phyloP scores from a whole-genome alignment of 2,888 invertebrate genomes.

The Brachylomia viminalis region DNA sequence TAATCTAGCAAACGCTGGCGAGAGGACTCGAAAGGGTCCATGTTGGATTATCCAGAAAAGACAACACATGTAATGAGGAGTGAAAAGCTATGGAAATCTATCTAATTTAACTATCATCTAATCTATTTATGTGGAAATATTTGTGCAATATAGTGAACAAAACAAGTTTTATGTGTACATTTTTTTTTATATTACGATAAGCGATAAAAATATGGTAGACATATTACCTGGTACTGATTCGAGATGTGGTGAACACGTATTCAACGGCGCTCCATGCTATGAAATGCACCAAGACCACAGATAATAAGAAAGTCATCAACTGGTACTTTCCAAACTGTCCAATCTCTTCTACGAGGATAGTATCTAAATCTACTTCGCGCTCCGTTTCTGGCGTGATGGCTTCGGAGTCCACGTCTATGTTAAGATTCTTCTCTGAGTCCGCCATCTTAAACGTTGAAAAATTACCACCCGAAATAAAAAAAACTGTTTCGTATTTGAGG shows the following conservation, averaged over 20 bases:
- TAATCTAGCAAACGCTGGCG: neutral
- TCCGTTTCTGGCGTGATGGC: conserved; percentile 1
- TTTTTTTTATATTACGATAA: too few relatives aligned
- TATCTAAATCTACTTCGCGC: conserved; percentile 76
- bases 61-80: too few relatives aligned
- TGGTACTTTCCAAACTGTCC: conserved; percentile 84
- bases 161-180: neutral
- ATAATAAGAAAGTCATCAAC: conserved; percentile 71
- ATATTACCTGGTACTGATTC: conserved; percentile 80
- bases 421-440: conserved; percentile 23
- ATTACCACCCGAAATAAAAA: neutral
- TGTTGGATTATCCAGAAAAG: neutral
- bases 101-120: too few relatives aligned
- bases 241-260: conserved; percentile 82
- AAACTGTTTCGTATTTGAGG: neutral
- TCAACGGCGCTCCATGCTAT: conserved; percentile 79
- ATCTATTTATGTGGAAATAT: too few relatives aligned
- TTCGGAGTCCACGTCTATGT: conserved; percentile 15
- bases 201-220: neutral
- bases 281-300: conserved; percentile 76
- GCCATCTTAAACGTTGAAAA: conserved; percentile 18
- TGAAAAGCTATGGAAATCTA: too few relatives aligned
- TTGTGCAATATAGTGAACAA: too few relatives aligned
- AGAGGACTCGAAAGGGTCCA: neutral
- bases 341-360: conserved; percentile 80